Evolutionary conservation across 2,797 vertebrate genomes (phyloP).

Genomic region (Paramormyrops hopkinsi): DNA sequence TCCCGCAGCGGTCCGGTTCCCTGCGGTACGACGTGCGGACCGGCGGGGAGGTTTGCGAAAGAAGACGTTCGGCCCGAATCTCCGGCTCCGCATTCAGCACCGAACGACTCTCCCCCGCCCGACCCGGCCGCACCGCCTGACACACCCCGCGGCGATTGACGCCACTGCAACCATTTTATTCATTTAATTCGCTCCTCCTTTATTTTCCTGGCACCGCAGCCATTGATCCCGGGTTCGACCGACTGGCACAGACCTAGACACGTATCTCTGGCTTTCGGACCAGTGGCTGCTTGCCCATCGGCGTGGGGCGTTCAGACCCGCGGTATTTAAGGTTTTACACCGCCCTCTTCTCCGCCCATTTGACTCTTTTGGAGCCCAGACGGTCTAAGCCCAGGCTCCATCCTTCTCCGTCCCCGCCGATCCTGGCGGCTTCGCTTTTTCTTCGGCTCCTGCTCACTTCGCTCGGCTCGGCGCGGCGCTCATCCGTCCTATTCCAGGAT

Average conservation of each 20-base stretch:
- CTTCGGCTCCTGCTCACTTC: constrained; percentile 9
- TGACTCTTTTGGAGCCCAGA: background rate
- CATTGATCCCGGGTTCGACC: background rate
- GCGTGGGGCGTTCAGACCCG: background rate
- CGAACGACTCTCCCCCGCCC: constrained; percentile 50
- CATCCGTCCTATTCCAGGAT: background rate
- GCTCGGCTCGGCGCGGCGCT: constrained; percentile 33
- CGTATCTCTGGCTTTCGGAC: constrained; percentile 23
- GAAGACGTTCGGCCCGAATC: constrained; percentile 34
- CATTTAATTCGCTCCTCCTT: constrained; percentile 8
- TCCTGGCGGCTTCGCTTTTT: constrained; percentile 50
- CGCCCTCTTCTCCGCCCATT: background rate
- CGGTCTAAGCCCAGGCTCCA: constrained; percentile 33
- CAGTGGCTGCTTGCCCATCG: constrained; percentile 37
- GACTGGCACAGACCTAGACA: background rate
- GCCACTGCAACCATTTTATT: constrained; percentile 34
- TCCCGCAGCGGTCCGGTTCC: constrained; percentile 47
- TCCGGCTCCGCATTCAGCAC: constrained; percentile 46
- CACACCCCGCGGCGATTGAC: constrained; percentile 4
- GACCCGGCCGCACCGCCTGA: constrained; percentile 32
- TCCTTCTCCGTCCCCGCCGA: constrained; percentile 41
- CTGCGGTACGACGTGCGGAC: constrained; percentile 40
- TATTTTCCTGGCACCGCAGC: constrained; percentile 1
- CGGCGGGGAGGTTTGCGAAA: constrained; percentile 49
- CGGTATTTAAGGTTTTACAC: background rate